Conservation (phyloP, 2,113 vertebrate species). For the Glareola pratincola region DNA sequence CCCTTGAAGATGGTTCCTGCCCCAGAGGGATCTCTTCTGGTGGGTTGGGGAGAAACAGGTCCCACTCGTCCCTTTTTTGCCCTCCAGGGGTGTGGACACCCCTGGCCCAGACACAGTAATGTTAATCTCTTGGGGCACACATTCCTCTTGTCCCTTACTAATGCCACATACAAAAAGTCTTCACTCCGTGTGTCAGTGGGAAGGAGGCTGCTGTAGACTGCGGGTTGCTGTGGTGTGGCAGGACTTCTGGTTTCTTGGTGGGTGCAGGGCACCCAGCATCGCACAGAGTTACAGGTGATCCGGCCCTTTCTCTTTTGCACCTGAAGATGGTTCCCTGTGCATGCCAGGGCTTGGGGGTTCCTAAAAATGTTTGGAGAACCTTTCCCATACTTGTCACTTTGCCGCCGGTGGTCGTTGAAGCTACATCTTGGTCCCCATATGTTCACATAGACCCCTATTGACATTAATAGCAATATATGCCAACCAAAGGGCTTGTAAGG, state of each 20-base stretch:
- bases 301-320: not conserved
- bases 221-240: not conserved
- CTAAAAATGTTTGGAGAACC: not conserved
- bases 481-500: rapidly evolving
- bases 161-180: not conserved
- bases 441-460: not conserved
- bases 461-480: not conserved
- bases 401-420: not conserved
- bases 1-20: not conserved
- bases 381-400: not conserved
- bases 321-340: not conserved
- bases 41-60: not conserved
- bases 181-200: not conserved
- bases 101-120: not conserved
- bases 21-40: not conserved
- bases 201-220: not conserved
- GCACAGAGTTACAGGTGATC: not conserved
- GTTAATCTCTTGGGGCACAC: not conserved
- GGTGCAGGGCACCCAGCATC: not conserved
- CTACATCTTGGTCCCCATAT: not conserved
- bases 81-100: not conserved
- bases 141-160: not conserved
- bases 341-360: not conserved
- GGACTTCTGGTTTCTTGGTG: not conserved
- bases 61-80: not conserved